These are phyloP conservation scores for Nymphalis polychloros DNA, from an alignment of 2,888 invertebrate genomes.

Conservation along the genomic window DNA sequence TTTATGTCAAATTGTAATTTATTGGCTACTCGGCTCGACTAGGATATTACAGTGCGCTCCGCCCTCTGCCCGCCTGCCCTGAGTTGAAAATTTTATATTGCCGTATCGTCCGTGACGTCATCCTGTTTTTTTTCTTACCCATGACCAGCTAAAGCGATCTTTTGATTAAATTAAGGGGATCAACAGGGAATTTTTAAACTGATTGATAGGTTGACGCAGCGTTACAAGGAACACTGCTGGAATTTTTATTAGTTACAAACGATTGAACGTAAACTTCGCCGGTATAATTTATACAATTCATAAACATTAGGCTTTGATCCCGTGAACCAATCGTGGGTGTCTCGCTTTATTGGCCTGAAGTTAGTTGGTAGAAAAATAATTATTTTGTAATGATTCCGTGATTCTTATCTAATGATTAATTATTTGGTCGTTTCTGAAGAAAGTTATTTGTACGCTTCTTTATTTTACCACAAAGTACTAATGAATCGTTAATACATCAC, in stretches of 20 bases:
- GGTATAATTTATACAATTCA: conserved; percentile 70
- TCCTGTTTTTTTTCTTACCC: conserved; percentile 74
- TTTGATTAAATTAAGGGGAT: conserved; percentile 82
- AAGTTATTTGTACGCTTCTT: too few species aligned
- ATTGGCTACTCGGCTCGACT: conserved; percentile 74
- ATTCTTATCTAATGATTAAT: too few species aligned
- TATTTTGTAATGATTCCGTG: too few species aligned
- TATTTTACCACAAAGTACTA: too few species aligned
- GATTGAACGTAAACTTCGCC: conserved; percentile 62
- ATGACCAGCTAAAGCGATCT: conserved; percentile 76
- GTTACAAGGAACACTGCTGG: conserved; percentile 71
- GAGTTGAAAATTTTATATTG: conserved; percentile 77
- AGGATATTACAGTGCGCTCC: conserved; percentile 71
- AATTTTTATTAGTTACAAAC: conserved; percentile 78
- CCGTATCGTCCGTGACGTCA: conserved; percentile 72
- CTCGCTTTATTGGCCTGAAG: conserved; percentile 7
- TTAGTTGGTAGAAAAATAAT: too few species aligned
- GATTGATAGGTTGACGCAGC: conserved; percentile 80
- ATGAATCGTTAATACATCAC: too few species aligned
- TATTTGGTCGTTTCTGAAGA: too few species aligned
- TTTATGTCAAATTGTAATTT: conserved; percentile 81
- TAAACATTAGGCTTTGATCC: conserved; percentile 59
- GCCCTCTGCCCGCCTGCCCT: conserved; percentile 54
- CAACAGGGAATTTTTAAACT: conserved; percentile 78
- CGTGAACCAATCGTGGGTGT: conserved; percentile 21